Conservation (phyloP, 2,113 vertebrate species). For the Lepus americanus region DNA sequence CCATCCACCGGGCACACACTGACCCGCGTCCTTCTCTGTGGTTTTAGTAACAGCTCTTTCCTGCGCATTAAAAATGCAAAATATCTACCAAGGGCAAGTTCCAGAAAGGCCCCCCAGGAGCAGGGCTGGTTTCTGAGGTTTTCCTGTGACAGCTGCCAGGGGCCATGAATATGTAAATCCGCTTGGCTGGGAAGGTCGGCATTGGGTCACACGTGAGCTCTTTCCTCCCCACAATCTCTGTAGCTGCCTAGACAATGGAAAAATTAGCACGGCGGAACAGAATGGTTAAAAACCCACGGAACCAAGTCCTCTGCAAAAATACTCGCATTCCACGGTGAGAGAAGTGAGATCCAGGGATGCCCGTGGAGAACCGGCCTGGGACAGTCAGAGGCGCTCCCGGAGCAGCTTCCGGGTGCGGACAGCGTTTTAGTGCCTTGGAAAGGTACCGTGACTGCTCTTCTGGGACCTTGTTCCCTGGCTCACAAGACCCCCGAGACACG, state of each 20-base stretch:
- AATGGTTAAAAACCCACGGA: constrained; percentile 79
- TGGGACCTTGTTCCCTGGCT: neutral
- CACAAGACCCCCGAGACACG: neutral
- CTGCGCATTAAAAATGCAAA: constrained; percentile 64
- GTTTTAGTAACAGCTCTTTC: constrained; percentile 8
- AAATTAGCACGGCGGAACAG: constrained; percentile 85
- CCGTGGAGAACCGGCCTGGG: neutral
- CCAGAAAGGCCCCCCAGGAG: constrained; percentile 16
- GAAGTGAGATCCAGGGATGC: constrained; percentile 79
- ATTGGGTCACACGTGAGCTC: neutral
- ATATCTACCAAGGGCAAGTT: neutral
- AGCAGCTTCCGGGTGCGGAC: too few species aligned
- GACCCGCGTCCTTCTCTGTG: neutral
- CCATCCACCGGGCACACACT: accelerated
- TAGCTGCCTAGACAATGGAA: constrained; percentile 88
- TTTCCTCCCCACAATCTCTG: constrained; percentile 80
- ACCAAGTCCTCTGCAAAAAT: constrained; percentile 79
- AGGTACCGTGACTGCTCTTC: neutral
- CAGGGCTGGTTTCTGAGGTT: constrained; percentile 23
- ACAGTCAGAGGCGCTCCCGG: neutral
- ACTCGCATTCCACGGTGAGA: constrained; percentile 76
- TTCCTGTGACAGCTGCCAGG: constrained; percentile 55
- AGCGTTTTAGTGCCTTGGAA: neutral
- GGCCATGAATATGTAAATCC: constrained; percentile 56
- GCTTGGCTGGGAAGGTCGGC: constrained; percentile 11